Percentiles rank a stretch among this genome's conserved stretches.
Evolutionary conservation across 2,113 vertebrate genomes (phyloP).

Genomic region (Proterorhinus semilunaris): DNA sequence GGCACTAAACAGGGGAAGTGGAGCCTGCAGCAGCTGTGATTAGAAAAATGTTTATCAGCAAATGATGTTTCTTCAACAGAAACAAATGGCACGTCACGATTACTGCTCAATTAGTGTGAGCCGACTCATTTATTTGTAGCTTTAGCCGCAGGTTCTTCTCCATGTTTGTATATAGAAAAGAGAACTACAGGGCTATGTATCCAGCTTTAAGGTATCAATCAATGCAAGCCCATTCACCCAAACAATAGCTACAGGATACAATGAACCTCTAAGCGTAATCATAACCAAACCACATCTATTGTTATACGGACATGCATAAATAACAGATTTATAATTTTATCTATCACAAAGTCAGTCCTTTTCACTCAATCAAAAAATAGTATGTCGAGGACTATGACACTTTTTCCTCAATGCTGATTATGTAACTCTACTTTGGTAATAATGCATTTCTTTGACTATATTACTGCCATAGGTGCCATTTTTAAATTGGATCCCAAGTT

Average conservation of each 20-base stretch:
- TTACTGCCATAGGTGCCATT: too few species aligned
- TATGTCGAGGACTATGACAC: too few species aligned
- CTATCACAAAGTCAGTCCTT: too few species aligned
- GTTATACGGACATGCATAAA: too few species aligned
- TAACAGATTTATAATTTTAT: too few species aligned
- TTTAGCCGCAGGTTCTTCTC: conserved; percentile 58
- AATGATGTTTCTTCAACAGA: conserved; percentile 70
- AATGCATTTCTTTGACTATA: too few species aligned
- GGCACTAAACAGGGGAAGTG: conserved; percentile 51
- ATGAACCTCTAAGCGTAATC: background rate
- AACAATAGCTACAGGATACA: conserved; percentile 16
- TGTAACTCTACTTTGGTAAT: too few species aligned
- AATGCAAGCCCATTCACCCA: background rate
- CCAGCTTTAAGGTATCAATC: conserved; percentile 19
- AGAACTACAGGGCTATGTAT: conserved; percentile 32
- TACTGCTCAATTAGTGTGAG: conserved; percentile 63
- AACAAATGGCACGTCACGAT: conserved; percentile 64
- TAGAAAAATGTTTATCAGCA: conserved; percentile 77
- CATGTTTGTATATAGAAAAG: conserved; percentile 56
- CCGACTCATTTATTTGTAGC: conserved; percentile 78
- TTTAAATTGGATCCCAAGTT: too few species aligned
- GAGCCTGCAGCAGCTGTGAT: conserved; percentile 73
- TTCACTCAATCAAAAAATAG: too few species aligned
- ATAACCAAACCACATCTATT: too few species aligned
- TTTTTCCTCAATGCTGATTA: too few species aligned